These are phyloP conservation scores for Globodera rostochiensis DNA, from an alignment of 1,140 invertebrate genomes.

Conservation along the genomic window DNA sequence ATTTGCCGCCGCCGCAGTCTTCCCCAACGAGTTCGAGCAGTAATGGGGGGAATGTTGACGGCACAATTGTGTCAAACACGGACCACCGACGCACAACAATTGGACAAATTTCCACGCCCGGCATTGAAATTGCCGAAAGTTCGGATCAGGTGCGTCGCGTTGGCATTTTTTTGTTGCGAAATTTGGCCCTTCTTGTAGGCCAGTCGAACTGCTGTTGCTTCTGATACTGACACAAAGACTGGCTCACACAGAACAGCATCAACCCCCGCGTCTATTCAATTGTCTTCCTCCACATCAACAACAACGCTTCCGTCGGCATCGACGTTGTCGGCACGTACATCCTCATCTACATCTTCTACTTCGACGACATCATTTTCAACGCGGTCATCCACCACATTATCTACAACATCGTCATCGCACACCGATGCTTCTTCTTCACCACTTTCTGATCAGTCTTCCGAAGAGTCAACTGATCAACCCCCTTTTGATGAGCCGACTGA, in stretches of 20 bases:
- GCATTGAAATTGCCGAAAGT: conserved; percentile 26
- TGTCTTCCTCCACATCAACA: conserved; percentile 10
- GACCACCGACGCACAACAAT: conserved; percentile 1
- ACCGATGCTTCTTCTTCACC: background rate
- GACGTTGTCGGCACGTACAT: conserved; percentile 1
- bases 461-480: background rate
- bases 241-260: background rate
- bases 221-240: background rate
- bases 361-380: conserved; percentile 12
- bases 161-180: background rate
- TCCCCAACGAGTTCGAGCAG: too few relatives aligned
- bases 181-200: background rate
- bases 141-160: background rate
- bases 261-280: background rate
- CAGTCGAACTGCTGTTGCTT: background rate
- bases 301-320: background rate
- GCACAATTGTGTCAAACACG: background rate
- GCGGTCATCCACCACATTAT: background rate
- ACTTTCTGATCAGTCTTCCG: background rate
- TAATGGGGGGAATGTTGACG: too few relatives aligned
- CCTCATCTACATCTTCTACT: background rate
- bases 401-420: background rate
- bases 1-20: conserved; percentile 25
- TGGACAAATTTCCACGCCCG: background rate
- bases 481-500: background rate